phyloP scores from a whole-genome alignment of 2,888 invertebrate species.

The Ichneumoninae sp. region DNA sequence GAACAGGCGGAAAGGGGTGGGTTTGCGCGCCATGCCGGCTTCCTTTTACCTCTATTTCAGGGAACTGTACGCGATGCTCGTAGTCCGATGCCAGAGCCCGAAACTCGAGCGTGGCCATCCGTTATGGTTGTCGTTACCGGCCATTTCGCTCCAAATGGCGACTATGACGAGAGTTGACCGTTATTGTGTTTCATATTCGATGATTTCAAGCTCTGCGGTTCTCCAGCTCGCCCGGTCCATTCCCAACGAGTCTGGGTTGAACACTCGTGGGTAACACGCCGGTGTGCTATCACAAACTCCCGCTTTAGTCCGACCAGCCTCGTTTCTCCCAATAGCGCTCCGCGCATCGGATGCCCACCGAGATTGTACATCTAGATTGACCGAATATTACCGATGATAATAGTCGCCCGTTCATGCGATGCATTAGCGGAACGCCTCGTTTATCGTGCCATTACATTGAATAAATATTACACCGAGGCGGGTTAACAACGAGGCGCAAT shows the following conservation, averaged over 20 bases:
- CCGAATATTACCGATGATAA: slow-evolving; percentile 28
- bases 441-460: slow-evolving; percentile 11
- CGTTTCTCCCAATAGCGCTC: slow-evolving; percentile 41
- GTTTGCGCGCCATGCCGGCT: slow-evolving; percentile 52
- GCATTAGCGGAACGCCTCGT: slow-evolving; percentile 28
- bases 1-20: slow-evolving; percentile 38
- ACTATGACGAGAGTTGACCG: slow-evolving; percentile 64
- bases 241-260: slow-evolving; percentile 5
- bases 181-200: slow-evolving; percentile 65
- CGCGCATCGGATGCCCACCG: slow-evolving; percentile 31
- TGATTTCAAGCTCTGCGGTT: slow-evolving; percentile 62
- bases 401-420: slow-evolving; percentile 15
- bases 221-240: slow-evolving; percentile 9
- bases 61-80: slow-evolving; percentile 39
- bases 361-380: slow-evolving; percentile 35
- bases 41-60: slow-evolving; percentile 46
- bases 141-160: slow-evolving; percentile 66
- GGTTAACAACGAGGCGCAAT: background rate
- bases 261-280: background rate
- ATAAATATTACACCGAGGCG: slow-evolving; percentile 6
- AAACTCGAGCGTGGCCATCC: slow-evolving; percentile 63
- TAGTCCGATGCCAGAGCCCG: slow-evolving; percentile 41
- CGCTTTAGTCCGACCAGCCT: slow-evolving; percentile 11
- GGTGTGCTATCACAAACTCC: slow-evolving; percentile 16
- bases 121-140: slow-evolving; percentile 68